Conservation (phyloP, 1,140 invertebrate genomes). For the Antheraea mylitta region DNA sequence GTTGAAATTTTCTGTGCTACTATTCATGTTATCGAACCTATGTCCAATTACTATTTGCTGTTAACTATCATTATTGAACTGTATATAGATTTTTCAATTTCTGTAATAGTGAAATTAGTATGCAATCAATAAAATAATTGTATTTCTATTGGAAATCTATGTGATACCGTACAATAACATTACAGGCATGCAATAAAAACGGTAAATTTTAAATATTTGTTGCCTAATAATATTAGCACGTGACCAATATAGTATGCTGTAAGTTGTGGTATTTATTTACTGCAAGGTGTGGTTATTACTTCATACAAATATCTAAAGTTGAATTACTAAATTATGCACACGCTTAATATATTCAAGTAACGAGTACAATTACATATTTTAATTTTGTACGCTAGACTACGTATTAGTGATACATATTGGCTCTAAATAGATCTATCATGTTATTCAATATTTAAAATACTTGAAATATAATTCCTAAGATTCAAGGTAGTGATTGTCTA, state of each 20-base stretch:
- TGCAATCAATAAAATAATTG: not conserved
- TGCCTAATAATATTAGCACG: conserved; percentile 2
- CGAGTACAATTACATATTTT: not conserved
- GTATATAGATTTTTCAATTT: too few relatives aligned
- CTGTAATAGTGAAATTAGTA: not conserved
- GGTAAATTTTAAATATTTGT: not conserved
- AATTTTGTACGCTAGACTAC: not conserved
- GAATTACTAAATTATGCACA: not conserved
- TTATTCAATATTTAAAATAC: not conserved
- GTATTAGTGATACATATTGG: not conserved
- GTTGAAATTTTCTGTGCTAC: conserved; percentile 16
- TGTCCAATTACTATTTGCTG: not conserved
- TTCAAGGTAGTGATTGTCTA: too few relatives aligned
- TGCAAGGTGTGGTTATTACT: conserved; percentile 1
- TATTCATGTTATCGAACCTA: not conserved
- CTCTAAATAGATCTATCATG: not conserved
- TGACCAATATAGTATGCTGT: not conserved
- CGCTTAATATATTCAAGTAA: not conserved
- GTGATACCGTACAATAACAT: not conserved
- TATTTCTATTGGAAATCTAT: not conserved
- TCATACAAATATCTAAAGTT: not conserved
- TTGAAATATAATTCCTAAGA: not conserved
- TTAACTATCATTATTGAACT: too few relatives aligned
- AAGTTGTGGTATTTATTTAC: not conserved
- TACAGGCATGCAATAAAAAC: not conserved